Evolutionary conservation across 2,797 vertebrate species (phyloP).

Genomic region (Cyclura pinguis): DNA sequence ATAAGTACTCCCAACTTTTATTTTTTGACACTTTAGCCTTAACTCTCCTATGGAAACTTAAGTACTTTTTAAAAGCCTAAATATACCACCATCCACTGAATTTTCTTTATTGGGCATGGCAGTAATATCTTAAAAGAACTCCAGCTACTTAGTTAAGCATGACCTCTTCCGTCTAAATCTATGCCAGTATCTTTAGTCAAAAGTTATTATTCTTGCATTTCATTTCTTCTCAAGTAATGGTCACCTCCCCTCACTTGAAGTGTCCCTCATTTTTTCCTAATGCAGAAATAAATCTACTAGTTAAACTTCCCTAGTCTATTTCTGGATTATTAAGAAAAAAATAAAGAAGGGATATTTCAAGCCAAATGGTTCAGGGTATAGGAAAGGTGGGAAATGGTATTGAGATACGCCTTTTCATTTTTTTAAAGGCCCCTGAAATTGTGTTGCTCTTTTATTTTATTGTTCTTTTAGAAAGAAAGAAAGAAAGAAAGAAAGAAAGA

Average conservation of each 20-base stretch:
- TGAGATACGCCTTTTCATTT: slow-evolving; percentile 53
- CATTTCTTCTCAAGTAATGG: slow-evolving; percentile 2
- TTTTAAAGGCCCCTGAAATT: slow-evolving; percentile 54
- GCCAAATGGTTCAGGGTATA: not conserved
- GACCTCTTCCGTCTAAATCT: slow-evolving; percentile 52
- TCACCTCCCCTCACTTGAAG: slow-evolving; percentile 6
- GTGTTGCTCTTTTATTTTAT: slow-evolving; percentile 3
- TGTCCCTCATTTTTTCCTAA: slow-evolving; percentile 25
- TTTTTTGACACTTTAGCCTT: slow-evolving; percentile 28
- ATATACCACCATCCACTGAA: slow-evolving; percentile 39
- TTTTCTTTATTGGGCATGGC: slow-evolving; percentile 41
- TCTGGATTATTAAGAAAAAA: slow-evolving; percentile 50
- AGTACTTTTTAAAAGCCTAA: slow-evolving; percentile 52
- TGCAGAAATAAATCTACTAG: slow-evolving; percentile 21
- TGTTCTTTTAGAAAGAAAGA: slow-evolving; percentile 12
- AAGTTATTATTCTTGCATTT: slow-evolving; percentile 27
- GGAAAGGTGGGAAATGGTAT: too few relatives aligned
- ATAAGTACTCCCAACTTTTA: not conserved
- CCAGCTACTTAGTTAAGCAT: slow-evolving; percentile 47
- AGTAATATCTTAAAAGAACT: slow-evolving; percentile 55
- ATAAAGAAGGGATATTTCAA: slow-evolving; percentile 47
- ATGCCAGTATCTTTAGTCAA: slow-evolving; percentile 37
- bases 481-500: too few relatives aligned
- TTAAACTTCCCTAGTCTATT: slow-evolving; percentile 32
- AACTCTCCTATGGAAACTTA: slow-evolving; percentile 38